A percentile compares a stretch with the other conserved stretches of the same genome.
Conservation (phyloP, 2,888 invertebrate genomes). For the Archips xylosteana region DNA sequence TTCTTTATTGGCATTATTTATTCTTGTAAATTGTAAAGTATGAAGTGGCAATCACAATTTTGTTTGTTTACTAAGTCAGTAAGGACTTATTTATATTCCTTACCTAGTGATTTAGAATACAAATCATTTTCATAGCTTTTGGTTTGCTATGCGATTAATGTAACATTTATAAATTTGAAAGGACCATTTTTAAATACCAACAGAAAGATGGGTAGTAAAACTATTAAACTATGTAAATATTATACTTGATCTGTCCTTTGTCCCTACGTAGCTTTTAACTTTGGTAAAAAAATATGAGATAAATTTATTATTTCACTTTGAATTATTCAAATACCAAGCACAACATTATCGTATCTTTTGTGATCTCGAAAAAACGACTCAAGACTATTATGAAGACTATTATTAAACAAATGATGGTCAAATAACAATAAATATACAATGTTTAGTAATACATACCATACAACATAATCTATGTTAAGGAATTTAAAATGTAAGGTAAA, state of each 20-base stretch:
- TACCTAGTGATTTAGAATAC: not conserved
- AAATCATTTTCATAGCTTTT: too few relatives aligned
- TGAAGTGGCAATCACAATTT: not conserved
- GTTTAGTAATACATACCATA: slow-evolving; percentile 16
- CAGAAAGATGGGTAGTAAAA: not conserved
- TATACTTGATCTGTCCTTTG: not conserved
- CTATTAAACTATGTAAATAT: not conserved
- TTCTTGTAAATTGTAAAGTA: not conserved
- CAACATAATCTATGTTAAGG: slow-evolving; percentile 17
- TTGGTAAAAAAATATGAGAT: not conserved
- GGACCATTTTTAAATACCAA: not conserved
- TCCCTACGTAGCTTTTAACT: not conserved
- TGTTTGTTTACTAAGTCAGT: too few relatives aligned
- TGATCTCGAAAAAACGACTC: slow-evolving; percentile 2
- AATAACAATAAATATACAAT: slow-evolving; percentile 12
- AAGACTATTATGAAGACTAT: slow-evolving; percentile 2
- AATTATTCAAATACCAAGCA: not conserved
- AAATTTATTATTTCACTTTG: not conserved
- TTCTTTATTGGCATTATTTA: not conserved
- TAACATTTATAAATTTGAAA: not conserved
- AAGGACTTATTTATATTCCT: not conserved
- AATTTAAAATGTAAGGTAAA: slow-evolving; percentile 24
- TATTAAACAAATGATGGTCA: slow-evolving; percentile 1
- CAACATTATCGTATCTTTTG: not conserved
- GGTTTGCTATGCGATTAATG: too few relatives aligned